Base-by-base conservation (phyloP, 2,113 vertebrate species). In the Plecturocebus donacophilus region DNA sequence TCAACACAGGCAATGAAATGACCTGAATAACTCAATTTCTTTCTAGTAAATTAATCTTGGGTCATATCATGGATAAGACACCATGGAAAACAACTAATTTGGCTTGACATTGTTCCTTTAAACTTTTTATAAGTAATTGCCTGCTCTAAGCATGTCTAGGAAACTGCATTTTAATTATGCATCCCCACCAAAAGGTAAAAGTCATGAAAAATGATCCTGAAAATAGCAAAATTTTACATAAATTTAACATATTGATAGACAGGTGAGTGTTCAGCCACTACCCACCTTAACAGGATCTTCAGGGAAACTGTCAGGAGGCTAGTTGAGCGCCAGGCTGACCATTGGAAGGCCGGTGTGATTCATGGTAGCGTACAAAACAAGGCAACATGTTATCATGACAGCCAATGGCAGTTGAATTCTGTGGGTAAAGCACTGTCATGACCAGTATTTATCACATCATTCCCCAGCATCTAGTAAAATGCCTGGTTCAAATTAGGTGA, bases 81-180 rank as follows among this genome's bases (percentile, higher is more conserved):
- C 66, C 83, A 97, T 95, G 94, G 95, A 80, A 96, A 94, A 95
- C 82, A 76, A 47, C 56, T 87, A 70, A 91, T 94, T 86, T 95
- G 73, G 45, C 83, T 85, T 83, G 93, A 92, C 58, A 47, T 90
- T 47, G 9, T 97, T 86, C 79, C 77, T 84, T 70, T 86, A 87
- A 97, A 90, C 71, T 25, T 76, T 96, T 94, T 91, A 32, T 86
- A 71, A 96, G 35, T 68, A 88, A 87, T 71, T 77, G 47, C 61
- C 25, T 40, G 52, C 45, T 70, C 1, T 16, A 52, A 23, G 64
- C 80, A 32, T 56, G 35, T 96, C 49, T 47, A 49, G 75, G 96
- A 64, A 81, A 54, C 56, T 90, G 71, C 32, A 21, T 92, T 93
- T 96, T 98, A 68, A 88, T 93, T 61, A 38, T 12, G 64, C 11